Evolutionary conservation across 2,113 vertebrate species (phyloP).

Genomic region (Maylandia zebra): DNA sequence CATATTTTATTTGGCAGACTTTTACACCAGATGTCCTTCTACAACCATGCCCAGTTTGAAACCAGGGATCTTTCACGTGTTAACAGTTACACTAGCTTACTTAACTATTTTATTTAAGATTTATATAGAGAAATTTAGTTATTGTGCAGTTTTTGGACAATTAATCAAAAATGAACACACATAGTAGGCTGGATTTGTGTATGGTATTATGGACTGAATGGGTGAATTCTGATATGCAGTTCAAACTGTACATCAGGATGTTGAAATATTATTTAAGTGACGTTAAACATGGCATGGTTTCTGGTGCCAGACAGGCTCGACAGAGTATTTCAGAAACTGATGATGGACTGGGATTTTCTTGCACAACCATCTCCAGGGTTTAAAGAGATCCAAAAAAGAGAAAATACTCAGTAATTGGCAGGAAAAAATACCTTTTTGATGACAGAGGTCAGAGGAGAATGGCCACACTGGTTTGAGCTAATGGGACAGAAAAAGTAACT

Average conservation of each 20-base stretch:
- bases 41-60: not conserved
- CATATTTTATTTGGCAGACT: not conserved
- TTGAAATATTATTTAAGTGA: not conserved
- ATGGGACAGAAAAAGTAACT: not conserved
- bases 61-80: not conserved
- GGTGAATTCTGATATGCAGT: not conserved
- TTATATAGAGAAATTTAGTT: not conserved
- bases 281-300: not conserved
- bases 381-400: not conserved
- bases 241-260: not conserved
- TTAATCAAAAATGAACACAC: not conserved
- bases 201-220: not conserved
- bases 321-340: not conserved
- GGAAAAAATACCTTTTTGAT: not conserved
- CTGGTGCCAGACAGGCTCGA: not conserved
- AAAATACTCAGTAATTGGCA: not conserved
- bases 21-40: not conserved
- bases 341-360: not conserved
- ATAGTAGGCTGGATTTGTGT: not conserved
- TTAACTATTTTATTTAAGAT: not conserved
- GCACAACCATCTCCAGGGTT: not conserved
- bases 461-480: not conserved
- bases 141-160: not conserved
- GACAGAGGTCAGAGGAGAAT: not conserved
- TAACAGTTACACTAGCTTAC: not conserved